A percentile compares a stretch with the other conserved stretches of the same genome.
Evolutionary conservation across 2,797 vertebrate genomes (phyloP).

Genomic region (Sebastes baramenuke): DNA sequence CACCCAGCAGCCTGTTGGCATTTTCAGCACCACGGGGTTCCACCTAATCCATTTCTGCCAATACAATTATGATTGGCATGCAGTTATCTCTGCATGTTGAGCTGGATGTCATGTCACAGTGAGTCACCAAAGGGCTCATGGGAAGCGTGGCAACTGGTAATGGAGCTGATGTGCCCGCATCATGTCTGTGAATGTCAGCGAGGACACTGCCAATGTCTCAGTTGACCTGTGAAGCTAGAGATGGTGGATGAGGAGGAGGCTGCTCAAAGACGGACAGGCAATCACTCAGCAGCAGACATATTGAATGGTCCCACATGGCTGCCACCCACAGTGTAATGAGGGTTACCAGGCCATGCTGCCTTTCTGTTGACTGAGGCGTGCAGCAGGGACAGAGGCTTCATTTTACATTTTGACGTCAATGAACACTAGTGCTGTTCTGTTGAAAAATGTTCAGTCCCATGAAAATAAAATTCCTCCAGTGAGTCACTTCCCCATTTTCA

Average conservation of each 20-base stretch:
- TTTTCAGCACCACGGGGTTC: constrained; percentile 44
- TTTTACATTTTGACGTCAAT: constrained; percentile 53
- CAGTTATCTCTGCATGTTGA: constrained; percentile 48
- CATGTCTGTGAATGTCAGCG: constrained; percentile 65
- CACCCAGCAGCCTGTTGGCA: constrained; percentile 41
- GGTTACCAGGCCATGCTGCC: constrained; percentile 60
- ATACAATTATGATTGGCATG: constrained; percentile 58
- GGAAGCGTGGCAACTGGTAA: constrained; percentile 46
- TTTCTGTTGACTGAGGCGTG: constrained; percentile 51
- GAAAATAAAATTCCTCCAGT: background rate
- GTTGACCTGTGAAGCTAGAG: constrained; percentile 60
- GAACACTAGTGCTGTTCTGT: constrained; percentile 1
- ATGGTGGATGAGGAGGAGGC: constrained; percentile 24
- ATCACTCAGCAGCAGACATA: constrained; percentile 61
- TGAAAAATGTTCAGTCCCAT: background rate
- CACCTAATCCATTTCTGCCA: constrained; percentile 54
- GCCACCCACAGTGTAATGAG: constrained; percentile 66
- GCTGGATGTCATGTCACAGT: constrained; percentile 37
- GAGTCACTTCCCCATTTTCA: background rate
- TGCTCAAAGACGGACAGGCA: constrained; percentile 46
- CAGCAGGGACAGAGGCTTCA: constrained; percentile 31
- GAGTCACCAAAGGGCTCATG: constrained; percentile 35
- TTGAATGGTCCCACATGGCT: constrained; percentile 56
- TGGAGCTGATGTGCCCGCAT: constrained; percentile 48
- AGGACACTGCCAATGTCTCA: constrained; percentile 44